Percentiles rank a stretch among this genome's conserved stretches.
Evolutionary conservation across 2,888 invertebrate genomes (phyloP).

Genomic region (Nycteola revayana): DNA sequence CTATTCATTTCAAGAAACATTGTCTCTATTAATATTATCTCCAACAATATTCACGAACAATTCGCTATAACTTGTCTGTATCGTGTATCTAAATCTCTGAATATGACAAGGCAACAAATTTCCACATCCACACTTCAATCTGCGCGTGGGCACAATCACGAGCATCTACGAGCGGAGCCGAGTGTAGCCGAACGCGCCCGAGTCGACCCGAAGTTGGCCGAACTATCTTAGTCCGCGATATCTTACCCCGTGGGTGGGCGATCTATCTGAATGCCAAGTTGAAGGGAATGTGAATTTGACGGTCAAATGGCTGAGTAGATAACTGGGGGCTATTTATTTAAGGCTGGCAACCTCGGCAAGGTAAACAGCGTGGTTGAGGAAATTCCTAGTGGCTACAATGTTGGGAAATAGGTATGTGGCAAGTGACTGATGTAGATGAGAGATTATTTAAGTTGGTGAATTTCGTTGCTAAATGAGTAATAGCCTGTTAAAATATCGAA

Average conservation of each 20-base stretch:
- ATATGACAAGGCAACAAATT: constrained; percentile 42
- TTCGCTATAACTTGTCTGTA: constrained; percentile 34
- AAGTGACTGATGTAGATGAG: too few species aligned
- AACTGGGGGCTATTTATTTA: constrained; percentile 29
- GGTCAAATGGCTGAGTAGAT: constrained; percentile 31
- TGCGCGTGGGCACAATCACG: constrained; percentile 56
- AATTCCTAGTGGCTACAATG: too few species aligned
- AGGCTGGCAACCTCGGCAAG: constrained; percentile 17
- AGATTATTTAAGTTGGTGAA: too few species aligned
- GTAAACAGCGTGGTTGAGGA: too few species aligned
- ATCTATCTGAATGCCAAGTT: constrained; percentile 41
- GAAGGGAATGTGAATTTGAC: constrained; percentile 42
- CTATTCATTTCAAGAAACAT: constrained; percentile 32
- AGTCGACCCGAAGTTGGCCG: constrained; percentile 44
- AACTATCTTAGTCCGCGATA: constrained; percentile 36
- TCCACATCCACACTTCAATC: constrained; percentile 43
- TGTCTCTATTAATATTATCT: constrained; percentile 35
- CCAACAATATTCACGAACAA: constrained; percentile 35
- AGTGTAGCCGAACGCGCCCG: constrained; percentile 39
- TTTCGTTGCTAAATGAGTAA: too few species aligned
- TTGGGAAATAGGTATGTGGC: too few species aligned
- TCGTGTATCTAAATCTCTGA: constrained; percentile 40
- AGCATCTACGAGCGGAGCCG: constrained; percentile 37
- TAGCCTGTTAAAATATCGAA: too few species aligned
- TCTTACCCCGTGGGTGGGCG: constrained; percentile 41